Percentiles rank a stretch among this genome's conserved stretches.
These are phyloP conservation scores for Echinarachnius parma DNA, from an alignment of 53 echinoderm and acorn worm species.

Conservation along the genomic window DNA sequence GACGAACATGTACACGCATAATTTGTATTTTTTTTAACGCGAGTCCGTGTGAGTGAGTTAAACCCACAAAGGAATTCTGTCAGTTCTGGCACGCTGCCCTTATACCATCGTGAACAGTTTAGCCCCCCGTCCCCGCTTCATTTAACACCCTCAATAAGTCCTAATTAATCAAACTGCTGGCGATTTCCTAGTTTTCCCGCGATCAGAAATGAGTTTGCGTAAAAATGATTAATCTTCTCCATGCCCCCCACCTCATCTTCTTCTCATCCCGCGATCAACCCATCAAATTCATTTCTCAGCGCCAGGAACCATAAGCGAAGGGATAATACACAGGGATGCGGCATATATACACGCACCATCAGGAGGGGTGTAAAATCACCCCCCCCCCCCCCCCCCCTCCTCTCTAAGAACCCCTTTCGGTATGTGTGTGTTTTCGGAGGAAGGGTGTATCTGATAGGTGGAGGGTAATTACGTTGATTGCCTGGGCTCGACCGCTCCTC, in stretches of 20 bases:
- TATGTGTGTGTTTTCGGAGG: not conserved
- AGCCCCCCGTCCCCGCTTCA: slow-evolving; percentile 25
- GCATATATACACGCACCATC: no score
- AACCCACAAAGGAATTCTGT: no score
- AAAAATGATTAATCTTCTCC: slow-evolving; percentile 39
- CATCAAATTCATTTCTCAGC: slow-evolving; percentile 34
- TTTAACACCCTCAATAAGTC: slow-evolving; percentile 33
- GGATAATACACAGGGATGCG: no score
- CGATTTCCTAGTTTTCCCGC: no score
- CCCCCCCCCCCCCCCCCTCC: slow-evolving; percentile 7
- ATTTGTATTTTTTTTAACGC: no score
- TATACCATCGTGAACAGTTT: slow-evolving; percentile 37
- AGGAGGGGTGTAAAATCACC: no score
- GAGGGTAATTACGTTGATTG: slow-evolving; percentile 42
- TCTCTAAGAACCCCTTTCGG: not conserved
- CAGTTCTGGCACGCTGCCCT: not conserved
- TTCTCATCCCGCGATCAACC: no score
- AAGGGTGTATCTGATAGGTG: not conserved
- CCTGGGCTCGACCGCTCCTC: no score
- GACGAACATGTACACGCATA: no score
- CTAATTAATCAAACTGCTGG: slow-evolving; percentile 40
- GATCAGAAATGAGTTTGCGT: slow-evolving; percentile 31
- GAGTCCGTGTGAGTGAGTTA: no score
- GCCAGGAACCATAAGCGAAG: no score
- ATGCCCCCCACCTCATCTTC: no score